phyloP scores from a whole-genome alignment of 2,797 vertebrate genomes.

The Molossus alvarezi region DNA sequence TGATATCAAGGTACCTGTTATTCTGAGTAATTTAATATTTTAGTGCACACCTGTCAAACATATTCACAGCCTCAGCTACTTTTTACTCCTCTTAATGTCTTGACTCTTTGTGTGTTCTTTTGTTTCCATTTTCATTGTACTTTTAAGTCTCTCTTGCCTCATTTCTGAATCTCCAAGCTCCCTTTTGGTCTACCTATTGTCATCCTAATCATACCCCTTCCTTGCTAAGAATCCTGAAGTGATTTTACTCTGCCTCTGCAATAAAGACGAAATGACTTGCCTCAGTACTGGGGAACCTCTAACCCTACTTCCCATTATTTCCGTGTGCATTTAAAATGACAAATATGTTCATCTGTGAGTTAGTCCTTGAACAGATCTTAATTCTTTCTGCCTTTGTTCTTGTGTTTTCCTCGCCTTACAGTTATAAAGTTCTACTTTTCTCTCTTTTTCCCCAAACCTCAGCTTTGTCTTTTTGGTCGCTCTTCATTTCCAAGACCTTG shows the following conservation, averaged over 20 bases:
- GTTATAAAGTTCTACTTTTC: background rate
- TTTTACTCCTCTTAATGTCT: background rate
- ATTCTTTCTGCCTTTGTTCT: slow-evolving; percentile 31
- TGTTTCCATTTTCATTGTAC: slow-evolving; percentile 1
- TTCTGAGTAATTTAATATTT: background rate
- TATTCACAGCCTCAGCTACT: background rate
- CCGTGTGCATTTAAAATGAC: slow-evolving; percentile 43
- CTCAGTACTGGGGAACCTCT: background rate
- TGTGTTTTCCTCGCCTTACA: background rate
- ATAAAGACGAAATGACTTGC: slow-evolving; percentile 5
- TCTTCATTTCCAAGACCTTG: background rate
- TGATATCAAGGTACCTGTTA: background rate
- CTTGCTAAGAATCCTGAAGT: background rate
- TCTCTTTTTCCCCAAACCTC: background rate
- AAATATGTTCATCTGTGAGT: background rate
- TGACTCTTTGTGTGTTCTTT: background rate
- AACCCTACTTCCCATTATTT: background rate
- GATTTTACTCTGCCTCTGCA: background rate
- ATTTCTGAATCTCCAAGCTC: background rate
- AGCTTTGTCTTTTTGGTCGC: background rate
- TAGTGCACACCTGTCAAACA: background rate
- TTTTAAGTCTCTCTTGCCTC: background rate
- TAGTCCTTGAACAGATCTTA: background rate
- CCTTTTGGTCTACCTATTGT: background rate
- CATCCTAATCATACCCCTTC: background rate